These are phyloP conservation scores for Ibycter americanus DNA, from an alignment of 2,797 vertebrate species.

Conservation along the genomic window DNA sequence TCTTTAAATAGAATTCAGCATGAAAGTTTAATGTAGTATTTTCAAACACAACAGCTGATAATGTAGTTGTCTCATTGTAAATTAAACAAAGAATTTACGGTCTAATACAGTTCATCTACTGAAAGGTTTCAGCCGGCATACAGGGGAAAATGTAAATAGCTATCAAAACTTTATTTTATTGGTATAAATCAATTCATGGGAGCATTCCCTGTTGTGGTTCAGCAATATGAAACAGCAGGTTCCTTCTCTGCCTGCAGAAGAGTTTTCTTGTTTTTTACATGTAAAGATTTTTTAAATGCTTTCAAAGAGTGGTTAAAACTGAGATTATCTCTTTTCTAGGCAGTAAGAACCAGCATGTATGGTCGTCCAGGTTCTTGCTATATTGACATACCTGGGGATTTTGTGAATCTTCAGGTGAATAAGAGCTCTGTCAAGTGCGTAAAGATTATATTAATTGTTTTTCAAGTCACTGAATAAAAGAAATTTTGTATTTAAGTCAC, in stretches of 20 bases:
- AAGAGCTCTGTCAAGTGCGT: constrained; percentile 85
- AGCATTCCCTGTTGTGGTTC: not conserved
- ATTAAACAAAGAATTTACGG: not conserved
- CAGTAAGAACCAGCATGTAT: constrained; percentile 91
- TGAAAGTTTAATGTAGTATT: not conserved
- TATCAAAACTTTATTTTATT: not conserved
- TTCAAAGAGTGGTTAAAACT: not conserved
- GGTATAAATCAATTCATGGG: not conserved
- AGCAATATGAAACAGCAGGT: not conserved
- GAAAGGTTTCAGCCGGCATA: not conserved
- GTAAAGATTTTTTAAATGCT: not conserved
- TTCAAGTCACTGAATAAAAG: not conserved
- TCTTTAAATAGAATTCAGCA: not conserved
- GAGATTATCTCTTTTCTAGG: constrained; percentile 73
- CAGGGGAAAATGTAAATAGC: not conserved
- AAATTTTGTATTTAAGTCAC: not conserved
- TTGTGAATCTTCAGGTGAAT: constrained; percentile 86
- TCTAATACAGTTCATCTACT: not conserved
- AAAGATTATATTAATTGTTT: not conserved
- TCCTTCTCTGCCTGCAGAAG: not conserved
- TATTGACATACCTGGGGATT: constrained; percentile 92
- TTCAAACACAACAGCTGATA: not conserved
- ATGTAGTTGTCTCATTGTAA: not conserved
- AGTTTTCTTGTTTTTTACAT: not conserved
- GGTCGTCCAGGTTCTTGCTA: constrained; percentile 95